Conservation (phyloP, 2,888 invertebrate genomes). For the Conchocele bisecta region DNA sequence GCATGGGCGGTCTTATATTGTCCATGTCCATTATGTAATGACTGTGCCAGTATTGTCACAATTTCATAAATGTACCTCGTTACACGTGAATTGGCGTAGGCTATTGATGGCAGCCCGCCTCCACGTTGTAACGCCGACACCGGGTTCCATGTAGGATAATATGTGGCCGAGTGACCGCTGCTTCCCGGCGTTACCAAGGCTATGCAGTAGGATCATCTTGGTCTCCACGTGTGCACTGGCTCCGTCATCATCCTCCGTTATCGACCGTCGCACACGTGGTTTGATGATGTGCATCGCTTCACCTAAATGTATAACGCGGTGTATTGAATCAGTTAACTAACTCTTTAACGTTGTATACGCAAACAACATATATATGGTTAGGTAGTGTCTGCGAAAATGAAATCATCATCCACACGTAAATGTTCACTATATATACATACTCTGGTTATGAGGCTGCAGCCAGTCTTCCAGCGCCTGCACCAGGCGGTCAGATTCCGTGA, state of each 20-base stretch:
- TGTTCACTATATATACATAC: conserved; percentile 27
- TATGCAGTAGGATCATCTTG: conserved; percentile 64
- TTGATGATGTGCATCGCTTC: conserved; percentile 41
- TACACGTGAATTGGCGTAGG: conserved; percentile 62
- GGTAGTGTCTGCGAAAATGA: no score
- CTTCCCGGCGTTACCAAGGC: conserved; percentile 68
- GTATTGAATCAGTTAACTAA: no score
- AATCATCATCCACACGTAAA: no score
- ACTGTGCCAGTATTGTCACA: no score
- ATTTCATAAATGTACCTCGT: conserved; percentile 62
- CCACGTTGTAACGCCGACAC: conserved; percentile 59
- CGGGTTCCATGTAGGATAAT: conserved; percentile 60
- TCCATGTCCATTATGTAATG: no score
- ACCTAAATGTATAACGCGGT: no score
- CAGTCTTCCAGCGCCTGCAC: conserved; percentile 57
- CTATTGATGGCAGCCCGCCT: conserved; percentile 64
- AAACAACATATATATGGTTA: no score
- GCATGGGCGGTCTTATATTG: no score
- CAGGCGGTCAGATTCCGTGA: conserved; percentile 53
- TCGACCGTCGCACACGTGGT: conserved; percentile 35
- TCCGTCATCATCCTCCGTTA: conserved; percentile 32
- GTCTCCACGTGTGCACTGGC: conserved; percentile 58
- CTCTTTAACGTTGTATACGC: no score
- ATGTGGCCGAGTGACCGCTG: conserved; percentile 60
- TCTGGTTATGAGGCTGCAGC: conserved; percentile 52